Evolutionary conservation across 2,888 invertebrate species (phyloP).

Genomic region (Bellardia pandia): DNA sequence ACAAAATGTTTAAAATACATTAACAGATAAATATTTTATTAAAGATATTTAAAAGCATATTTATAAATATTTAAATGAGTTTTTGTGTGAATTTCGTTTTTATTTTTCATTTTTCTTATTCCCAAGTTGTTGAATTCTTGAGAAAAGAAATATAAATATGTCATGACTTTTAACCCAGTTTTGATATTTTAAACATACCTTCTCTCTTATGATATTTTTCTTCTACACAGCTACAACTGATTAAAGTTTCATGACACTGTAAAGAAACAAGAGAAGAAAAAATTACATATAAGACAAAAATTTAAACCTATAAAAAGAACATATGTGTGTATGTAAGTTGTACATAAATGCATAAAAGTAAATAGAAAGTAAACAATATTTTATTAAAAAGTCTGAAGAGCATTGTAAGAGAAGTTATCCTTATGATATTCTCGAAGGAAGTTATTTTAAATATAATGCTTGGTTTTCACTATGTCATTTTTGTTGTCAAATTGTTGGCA

Average conservation of each 20-base stretch:
- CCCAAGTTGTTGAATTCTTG: conserved; percentile 48
- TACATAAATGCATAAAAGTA: background rate
- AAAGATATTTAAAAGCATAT: background rate
- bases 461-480: too few relatives aligned
- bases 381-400: too few relatives aligned
- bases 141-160: conserved; percentile 39
- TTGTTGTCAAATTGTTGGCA: too few relatives aligned
- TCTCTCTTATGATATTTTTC: background rate
- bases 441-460: background rate
- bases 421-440: background rate
- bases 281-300: background rate
- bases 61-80: conserved; percentile 15
- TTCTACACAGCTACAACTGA: conserved; percentile 24
- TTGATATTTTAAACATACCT: conserved; percentile 15
- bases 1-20: background rate
- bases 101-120: background rate
- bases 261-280: conserved; percentile 2
- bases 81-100: background rate
- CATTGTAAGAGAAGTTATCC: too few relatives aligned
- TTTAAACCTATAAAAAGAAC: background rate
- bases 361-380: background rate
- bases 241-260: conserved; percentile 55
- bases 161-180: conserved; percentile 61
- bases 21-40: conserved; percentile 26
- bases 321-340: background rate